Evolutionary conservation across 2,113 vertebrate species (phyloP).

Genomic region (Falcunculus frontatus): DNA sequence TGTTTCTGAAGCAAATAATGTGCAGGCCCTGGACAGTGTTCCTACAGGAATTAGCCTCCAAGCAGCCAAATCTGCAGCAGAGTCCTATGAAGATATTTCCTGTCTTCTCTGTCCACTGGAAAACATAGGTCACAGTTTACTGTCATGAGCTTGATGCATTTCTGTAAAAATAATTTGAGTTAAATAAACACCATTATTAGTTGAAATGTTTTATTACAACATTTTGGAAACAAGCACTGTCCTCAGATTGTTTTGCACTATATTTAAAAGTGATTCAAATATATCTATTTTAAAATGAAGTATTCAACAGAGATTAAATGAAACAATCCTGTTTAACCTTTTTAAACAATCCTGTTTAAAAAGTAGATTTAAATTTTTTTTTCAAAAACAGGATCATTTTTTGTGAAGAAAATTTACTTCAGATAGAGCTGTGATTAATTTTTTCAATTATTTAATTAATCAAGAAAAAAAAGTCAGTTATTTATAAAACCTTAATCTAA

Average conservation of each 20-base stretch:
- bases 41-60: neutral
- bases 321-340: neutral
- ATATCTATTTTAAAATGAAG: neutral
- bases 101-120: neutral
- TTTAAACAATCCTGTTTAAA: neutral
- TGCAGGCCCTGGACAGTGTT: neutral
- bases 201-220: neutral
- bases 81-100: neutral
- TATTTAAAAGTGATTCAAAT: neutral
- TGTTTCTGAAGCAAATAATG: neutral
- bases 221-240: neutral
- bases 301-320: neutral
- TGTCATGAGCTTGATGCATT: neutral
- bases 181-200: neutral
- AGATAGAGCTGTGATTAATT: neutral
- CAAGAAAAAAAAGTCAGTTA: neutral
- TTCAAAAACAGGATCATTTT: rapidly evolving
- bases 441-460: neutral
- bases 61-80: neutral
- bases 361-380: neutral
- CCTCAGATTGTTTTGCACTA: neutral
- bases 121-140: neutral
- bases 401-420: neutral
- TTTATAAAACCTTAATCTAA: neutral
- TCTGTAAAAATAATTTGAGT: neutral